Evolutionary conservation across 2,888 invertebrate species (phyloP).

Genomic region (Dendrolimus pini): DNA sequence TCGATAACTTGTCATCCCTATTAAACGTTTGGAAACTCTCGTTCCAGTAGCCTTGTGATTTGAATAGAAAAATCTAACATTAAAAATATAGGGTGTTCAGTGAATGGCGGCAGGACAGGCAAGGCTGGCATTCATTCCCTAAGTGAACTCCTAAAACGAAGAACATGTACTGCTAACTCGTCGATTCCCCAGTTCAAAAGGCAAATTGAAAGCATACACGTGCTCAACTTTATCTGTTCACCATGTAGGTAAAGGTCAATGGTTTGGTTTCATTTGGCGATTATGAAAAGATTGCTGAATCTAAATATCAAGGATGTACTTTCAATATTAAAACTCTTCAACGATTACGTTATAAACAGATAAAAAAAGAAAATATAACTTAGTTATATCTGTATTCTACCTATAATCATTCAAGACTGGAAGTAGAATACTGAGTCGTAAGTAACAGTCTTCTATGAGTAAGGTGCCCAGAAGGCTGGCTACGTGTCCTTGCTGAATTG

Average conservation of each 20-base stretch:
- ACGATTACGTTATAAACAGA: no score
- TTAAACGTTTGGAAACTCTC: conserved; percentile 33
- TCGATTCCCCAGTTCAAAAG: conserved; percentile 46
- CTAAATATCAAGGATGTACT: no score
- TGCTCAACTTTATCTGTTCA: conserved; percentile 25
- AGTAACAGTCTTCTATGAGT: no score
- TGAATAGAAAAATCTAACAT: conserved; percentile 63
- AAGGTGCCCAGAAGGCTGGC: no score
- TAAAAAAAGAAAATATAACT: no score
- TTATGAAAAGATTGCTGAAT: neutral
- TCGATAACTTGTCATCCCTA: conserved; percentile 23
- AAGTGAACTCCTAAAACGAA: conserved; percentile 49
- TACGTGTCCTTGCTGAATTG: no score
- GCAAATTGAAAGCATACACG: conserved; percentile 32
- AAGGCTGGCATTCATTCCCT: conserved; percentile 54
- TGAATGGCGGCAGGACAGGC: conserved; percentile 51
- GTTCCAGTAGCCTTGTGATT: conserved; percentile 24
- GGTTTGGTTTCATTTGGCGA: conserved; percentile 2
- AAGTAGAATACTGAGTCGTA: no score
- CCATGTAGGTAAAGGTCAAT: conserved; percentile 14
- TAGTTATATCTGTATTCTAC: no score
- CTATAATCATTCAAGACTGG: no score
- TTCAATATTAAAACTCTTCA: no score
- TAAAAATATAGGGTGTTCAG: conserved; percentile 55
- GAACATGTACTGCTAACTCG: conserved; percentile 36